Evolutionary conservation across 2,797 vertebrate species (phyloP).

Genomic region (Sciurus carolinensis): DNA sequence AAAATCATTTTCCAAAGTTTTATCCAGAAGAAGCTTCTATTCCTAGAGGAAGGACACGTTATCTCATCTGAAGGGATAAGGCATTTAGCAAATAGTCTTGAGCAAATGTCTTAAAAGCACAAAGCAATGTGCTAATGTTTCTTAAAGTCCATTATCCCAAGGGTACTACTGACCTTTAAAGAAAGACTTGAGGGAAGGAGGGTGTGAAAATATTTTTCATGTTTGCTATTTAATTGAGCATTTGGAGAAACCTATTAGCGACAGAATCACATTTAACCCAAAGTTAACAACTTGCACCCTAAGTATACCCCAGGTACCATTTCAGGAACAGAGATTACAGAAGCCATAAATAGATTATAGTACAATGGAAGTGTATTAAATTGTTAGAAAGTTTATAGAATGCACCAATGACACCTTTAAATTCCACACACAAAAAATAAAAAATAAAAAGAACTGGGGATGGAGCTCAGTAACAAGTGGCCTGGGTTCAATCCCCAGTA

Average conservation of each 20-base stretch:
- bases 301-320: not conserved
- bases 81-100: constrained; percentile 39
- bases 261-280: not conserved
- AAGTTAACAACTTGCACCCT: not conserved
- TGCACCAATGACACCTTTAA: not conserved
- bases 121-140: not conserved
- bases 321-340: not conserved
- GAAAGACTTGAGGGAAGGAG: not conserved
- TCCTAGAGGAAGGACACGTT: not conserved
- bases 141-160: not conserved
- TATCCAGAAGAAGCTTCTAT: not conserved
- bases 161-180: not conserved
- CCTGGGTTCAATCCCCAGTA: too few relatives aligned
- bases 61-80: not conserved
- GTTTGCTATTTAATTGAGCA: not conserved
- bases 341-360: not conserved
- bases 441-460: too few relatives aligned
- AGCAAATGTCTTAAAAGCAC: constrained; percentile 14
- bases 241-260: not conserved
- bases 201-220: not conserved
- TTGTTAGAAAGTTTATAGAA: not conserved
- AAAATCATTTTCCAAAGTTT: constrained; percentile 37
- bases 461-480: too few relatives aligned
- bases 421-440: not conserved
- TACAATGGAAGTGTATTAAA: not conserved